These are phyloP conservation scores for Halyomorpha halys DNA, from an alignment of 1,140 invertebrate species.

Conservation along the genomic window DNA sequence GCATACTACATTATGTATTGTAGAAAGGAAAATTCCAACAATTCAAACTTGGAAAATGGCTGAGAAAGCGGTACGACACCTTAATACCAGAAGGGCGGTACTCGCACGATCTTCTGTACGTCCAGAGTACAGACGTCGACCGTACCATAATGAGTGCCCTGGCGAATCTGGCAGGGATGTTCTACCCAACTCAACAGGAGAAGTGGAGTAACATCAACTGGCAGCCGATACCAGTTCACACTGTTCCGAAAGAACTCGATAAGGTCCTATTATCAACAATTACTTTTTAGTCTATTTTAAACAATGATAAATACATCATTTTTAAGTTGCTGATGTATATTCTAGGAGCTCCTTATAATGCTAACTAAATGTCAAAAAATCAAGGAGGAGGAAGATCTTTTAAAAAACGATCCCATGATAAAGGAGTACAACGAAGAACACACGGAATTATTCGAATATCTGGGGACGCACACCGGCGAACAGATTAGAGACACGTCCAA, in stretches of 20 bases:
- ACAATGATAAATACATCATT: no score
- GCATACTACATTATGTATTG: background rate
- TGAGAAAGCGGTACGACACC: slow-evolving; percentile 7
- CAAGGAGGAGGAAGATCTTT: no score
- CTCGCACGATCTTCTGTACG: slow-evolving; percentile 48
- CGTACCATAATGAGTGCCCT: slow-evolving; percentile 82
- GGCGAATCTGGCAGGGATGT: slow-evolving; percentile 67
- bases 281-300: no score
- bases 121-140: slow-evolving; percentile 72
- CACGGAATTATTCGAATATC: no score
- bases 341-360: no score
- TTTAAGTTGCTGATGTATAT: no score
- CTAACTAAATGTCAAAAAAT: no score
- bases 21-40: slow-evolving; percentile 15
- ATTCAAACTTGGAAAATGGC: slow-evolving; percentile 19
- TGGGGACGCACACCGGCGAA: no score
- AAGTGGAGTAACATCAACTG: slow-evolving; percentile 59
- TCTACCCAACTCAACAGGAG: slow-evolving; percentile 46
- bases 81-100: slow-evolving; percentile 35
- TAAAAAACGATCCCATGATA: no score
- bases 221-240: slow-evolving; percentile 86
- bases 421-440: no score
- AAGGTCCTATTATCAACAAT: slow-evolving; percentile 35
- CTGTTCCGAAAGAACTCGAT: slow-evolving; percentile 54
- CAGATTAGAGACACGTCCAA: no score